These are phyloP conservation scores for Myotis planiceps DNA, from an alignment of 2,797 vertebrate genomes.

Conservation along the genomic window DNA sequence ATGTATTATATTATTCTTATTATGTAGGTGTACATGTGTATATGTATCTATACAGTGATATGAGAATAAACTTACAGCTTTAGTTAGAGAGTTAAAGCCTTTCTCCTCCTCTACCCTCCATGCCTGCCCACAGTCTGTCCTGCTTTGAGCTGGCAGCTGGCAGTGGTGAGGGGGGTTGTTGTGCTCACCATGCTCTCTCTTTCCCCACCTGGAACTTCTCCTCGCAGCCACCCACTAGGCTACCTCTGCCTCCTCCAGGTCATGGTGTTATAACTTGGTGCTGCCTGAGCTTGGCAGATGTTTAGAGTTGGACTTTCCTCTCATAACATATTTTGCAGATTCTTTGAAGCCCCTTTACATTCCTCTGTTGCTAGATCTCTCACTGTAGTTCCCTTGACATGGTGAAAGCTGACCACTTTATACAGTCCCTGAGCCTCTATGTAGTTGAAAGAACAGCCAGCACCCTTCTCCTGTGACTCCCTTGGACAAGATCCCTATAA, in stretches of 20 bases:
- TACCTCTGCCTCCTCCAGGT: background rate
- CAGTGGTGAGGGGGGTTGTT: fast-evolving
- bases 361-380: background rate
- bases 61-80: background rate
- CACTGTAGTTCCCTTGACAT: background rate
- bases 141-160: background rate
- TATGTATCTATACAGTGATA: background rate
- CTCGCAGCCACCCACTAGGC: background rate
- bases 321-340: background rate
- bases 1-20: background rate
- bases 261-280: background rate
- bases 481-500: background rate
- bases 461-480: background rate
- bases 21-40: background rate
- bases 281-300: background rate
- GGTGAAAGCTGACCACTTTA: background rate
- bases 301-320: background rate
- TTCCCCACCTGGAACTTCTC: background rate
- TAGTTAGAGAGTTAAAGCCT: background rate
- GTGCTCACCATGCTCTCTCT: background rate
- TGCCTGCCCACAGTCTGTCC: background rate
- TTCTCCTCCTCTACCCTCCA: background rate
- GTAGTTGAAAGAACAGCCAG: background rate
- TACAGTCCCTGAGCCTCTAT: background rate
- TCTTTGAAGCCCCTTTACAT: background rate